Base-by-base conservation (phyloP, 2,888 invertebrate genomes). In the Leptinotarsa juncta region DNA sequence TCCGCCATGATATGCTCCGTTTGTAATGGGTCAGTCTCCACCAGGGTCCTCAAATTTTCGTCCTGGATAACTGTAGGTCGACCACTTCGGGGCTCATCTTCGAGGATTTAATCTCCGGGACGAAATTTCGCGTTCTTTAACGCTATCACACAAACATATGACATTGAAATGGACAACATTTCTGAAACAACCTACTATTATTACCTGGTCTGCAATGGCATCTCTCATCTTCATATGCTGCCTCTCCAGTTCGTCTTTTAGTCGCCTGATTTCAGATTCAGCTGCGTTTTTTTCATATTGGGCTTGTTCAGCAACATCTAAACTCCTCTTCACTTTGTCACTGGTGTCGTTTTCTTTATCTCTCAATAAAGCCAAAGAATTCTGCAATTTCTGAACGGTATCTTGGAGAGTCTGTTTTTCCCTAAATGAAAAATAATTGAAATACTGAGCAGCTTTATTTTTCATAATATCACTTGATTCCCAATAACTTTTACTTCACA, bases 211-310 rank as follows among this genome's bases (percentile, higher is more conserved):
- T 66, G 93, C 93, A 1, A 94, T 92, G 55, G 94, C 87, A 79
- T 95, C 95, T 18, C 95, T 90, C 0, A 95, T 89, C 81, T 94
- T 93, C 76, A 91, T 91, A 77, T 95, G 94, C 84, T 95, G 94
- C 7, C 94, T 90, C 70, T 94, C 93, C 73, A 96, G 86, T 81
- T 96, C 96, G 70, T 95, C 95, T 87, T 93, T 90, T 62, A 96
- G 88, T 72, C 95, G 90, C 4, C 94, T 90, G 16, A 95, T 90
- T 88, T 96, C 96, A 62, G 92, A 85, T 82, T 96, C 95, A 49
- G 94, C 90, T 79, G 93, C 93, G 68, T 91, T 92, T 82, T 94
- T 93, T 83, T 96, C 95, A 81, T 94, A 94, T 74, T 94, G 91
- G 1, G 94, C 91, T 82, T 95, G 93, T 74, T 94, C 93, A 20